These are phyloP conservation scores for Leptodactylus fuscus DNA, from an alignment of 2,113 vertebrate genomes.

Conservation along the genomic window DNA sequence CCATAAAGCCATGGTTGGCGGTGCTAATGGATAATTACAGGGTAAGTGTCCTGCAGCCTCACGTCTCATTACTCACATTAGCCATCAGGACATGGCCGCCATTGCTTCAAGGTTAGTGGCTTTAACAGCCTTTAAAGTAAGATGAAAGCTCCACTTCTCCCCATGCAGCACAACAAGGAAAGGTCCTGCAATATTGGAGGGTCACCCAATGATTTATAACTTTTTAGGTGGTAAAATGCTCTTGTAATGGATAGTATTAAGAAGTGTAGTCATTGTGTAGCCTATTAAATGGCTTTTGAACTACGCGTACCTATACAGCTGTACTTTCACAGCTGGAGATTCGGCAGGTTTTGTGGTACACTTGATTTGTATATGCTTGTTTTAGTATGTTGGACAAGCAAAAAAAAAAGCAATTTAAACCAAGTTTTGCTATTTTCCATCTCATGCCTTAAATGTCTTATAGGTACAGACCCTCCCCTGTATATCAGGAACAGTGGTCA, in stretches of 20 bases:
- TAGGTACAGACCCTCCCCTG: too few relatives aligned
- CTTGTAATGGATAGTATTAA: background rate
- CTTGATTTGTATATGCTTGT: background rate
- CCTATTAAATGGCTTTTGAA: background rate
- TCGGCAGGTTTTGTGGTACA: background rate
- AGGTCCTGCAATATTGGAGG: constrained; percentile 13
- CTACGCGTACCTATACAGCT: background rate
- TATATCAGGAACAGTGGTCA: too few relatives aligned
- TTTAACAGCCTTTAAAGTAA: constrained; percentile 39
- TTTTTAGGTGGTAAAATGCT: background rate
- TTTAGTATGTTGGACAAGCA: background rate
- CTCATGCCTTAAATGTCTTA: too few relatives aligned
- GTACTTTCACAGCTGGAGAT: background rate
- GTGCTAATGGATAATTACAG: constrained; percentile 86
- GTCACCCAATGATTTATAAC: constrained; percentile 16
- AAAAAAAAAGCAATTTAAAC: background rate
- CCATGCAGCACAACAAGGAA: constrained; percentile 25
- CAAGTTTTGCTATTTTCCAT: too few relatives aligned
- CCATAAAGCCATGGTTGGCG: constrained; percentile 86
- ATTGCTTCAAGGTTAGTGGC: constrained; percentile 26
- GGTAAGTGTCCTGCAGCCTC: constrained; percentile 69
- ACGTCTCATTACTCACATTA: constrained; percentile 37
- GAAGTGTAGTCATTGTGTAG: background rate
- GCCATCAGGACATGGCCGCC: constrained; percentile 17
- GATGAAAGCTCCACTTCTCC: constrained; percentile 30